These are phyloP conservation scores for Cryptotis parvus DNA, from an alignment of 2,113 vertebrate genomes.

Conservation along the genomic window DNA sequence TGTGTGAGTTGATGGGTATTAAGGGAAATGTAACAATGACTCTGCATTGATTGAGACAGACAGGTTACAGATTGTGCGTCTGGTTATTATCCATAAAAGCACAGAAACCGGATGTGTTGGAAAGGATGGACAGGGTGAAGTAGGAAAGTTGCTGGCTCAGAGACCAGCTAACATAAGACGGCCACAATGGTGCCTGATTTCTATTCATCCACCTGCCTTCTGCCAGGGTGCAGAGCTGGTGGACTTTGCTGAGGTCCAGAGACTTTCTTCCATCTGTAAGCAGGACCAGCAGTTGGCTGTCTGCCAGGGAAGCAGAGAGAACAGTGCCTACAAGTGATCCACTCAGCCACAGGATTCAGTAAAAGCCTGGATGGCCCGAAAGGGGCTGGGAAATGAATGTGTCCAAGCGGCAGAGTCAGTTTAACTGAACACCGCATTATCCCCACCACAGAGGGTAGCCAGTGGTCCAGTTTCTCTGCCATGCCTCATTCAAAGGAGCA, in stretches of 20 bases:
- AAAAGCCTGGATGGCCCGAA: too few species aligned
- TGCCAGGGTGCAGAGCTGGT: too few species aligned
- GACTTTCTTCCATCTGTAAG: neutral
- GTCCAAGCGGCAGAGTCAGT: neutral
- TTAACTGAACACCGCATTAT: neutral
- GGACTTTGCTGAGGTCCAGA: too few species aligned
- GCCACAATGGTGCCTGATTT: too few species aligned
- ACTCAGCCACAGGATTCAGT: too few species aligned
- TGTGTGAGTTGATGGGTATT: constrained; percentile 5
- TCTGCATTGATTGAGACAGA: neutral
- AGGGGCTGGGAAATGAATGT: too few species aligned
- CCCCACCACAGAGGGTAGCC: neutral
- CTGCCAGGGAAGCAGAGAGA: too few species aligned
- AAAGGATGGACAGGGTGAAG: neutral
- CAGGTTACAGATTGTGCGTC: neutral
- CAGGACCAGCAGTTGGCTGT: neutral
- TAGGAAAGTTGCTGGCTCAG: neutral
- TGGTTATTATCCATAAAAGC: neutral
- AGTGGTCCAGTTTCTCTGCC: neutral
- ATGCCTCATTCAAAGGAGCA: neutral
- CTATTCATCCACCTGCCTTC: too few species aligned
- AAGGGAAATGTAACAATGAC: neutral
- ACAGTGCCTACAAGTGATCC: too few species aligned
- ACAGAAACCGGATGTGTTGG: neutral
- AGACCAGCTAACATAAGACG: neutral